Percentiles rank a stretch among this genome's conserved stretches.
These are phyloP conservation scores for Morone saxatilis DNA, from an alignment of 2,113 vertebrate genomes.

Conservation along the genomic window DNA sequence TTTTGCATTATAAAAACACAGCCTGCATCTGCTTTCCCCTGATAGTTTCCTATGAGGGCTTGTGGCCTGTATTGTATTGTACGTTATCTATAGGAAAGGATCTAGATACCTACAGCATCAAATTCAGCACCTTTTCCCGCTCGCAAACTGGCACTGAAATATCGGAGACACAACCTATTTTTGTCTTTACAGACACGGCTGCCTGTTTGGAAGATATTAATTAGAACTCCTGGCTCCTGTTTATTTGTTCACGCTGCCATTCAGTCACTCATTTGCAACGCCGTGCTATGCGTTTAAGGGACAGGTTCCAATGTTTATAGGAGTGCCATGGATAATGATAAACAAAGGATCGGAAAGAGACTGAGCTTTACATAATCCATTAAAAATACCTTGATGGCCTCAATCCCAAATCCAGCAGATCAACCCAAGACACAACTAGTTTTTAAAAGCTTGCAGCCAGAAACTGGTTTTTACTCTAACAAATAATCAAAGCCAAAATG, in stretches of 20 bases:
- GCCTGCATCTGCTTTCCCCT: background rate
- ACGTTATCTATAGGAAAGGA: background rate
- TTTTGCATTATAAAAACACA: background rate
- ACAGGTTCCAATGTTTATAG: constrained; percentile 1
- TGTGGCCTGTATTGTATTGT: background rate
- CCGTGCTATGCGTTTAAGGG: background rate
- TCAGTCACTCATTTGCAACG: background rate
- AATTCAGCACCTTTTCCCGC: constrained; percentile 6
- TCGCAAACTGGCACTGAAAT: background rate
- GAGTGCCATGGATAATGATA: constrained; percentile 1
- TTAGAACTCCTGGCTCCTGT: constrained; percentile 4
- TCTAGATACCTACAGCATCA: background rate
- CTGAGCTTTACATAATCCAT: constrained; percentile 47
- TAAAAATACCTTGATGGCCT: constrained; percentile 48
- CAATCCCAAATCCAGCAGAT: constrained; percentile 37
- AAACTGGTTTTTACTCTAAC: background rate
- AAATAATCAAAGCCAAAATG: background rate
- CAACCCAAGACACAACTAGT: constrained; percentile 16
- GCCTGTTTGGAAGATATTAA: constrained; percentile 11
- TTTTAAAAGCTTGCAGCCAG: background rate
- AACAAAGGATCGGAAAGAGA: constrained; percentile 30
- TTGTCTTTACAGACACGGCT: background rate
- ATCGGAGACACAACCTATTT: background rate
- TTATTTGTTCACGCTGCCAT: constrained; percentile 8
- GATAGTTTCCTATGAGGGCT: background rate